Evolutionary conservation across 2,888 invertebrate genomes (phyloP).

Genomic region (Lycophotia porphyrea): DNA sequence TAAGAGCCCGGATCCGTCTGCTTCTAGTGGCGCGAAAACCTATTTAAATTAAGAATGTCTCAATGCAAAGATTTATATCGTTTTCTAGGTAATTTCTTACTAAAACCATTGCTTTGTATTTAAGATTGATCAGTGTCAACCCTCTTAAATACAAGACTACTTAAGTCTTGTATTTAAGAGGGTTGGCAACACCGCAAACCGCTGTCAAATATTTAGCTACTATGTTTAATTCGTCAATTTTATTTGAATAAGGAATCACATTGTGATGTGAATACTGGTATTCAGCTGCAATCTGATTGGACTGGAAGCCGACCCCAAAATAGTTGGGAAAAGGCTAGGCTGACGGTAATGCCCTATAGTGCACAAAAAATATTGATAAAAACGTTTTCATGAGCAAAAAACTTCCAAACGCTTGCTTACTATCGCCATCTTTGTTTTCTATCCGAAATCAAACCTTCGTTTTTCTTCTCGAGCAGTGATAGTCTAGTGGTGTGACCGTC

Average conservation of each 20-base stretch:
- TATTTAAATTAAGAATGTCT: constrained; percentile 20
- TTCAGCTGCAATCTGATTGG: neutral
- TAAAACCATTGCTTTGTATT: neutral
- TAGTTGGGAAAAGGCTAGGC: neutral
- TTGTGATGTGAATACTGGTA: neutral
- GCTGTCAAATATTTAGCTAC: neutral
- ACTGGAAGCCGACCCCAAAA: neutral
- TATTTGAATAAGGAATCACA: neutral
- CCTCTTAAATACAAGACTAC: too few relatives aligned
- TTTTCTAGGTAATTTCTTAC: neutral
- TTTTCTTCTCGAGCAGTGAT: too few relatives aligned
- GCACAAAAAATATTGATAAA: too few relatives aligned
- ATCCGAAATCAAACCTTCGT: neutral
- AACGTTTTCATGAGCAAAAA: neutral
- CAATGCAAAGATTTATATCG: constrained; percentile 22
- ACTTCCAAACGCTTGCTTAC: neutral
- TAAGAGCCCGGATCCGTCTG: constrained; percentile 10
- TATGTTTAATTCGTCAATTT: neutral
- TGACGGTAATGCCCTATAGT: neutral
- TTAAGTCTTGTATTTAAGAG: neutral
- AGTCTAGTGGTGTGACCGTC: too few relatives aligned
- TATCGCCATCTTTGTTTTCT: neutral
- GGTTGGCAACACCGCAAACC: neutral
- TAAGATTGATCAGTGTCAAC: too few relatives aligned
- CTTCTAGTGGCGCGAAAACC: constrained; percentile 4